These are phyloP conservation scores for Homalodisca vitripennis DNA, from an alignment of 1,140 invertebrate genomes.

Conservation along the genomic window DNA sequence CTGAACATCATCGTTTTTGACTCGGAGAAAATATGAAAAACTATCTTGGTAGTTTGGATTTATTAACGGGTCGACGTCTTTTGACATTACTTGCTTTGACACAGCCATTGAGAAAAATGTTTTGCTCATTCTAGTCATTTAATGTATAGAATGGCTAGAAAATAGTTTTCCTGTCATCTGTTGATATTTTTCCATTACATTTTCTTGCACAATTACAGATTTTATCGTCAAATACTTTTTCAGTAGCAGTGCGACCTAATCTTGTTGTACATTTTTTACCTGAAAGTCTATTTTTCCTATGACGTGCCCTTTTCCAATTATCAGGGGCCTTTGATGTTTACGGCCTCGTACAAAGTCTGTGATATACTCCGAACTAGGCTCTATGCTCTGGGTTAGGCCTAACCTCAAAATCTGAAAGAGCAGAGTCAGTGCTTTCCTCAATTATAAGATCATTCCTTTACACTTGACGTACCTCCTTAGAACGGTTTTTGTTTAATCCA, in stretches of 20 bases:
- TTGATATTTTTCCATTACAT: neutral
- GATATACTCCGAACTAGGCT: too few species aligned
- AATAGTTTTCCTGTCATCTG: neutral
- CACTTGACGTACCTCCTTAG: neutral
- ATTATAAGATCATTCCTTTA: neutral
- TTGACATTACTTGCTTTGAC: neutral
- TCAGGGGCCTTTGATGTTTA: neutral
- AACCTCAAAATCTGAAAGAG: neutral
- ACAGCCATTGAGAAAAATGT: constrained; percentile 3
- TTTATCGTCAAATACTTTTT: neutral
- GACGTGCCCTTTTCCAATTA: neutral
- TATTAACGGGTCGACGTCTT: neutral
- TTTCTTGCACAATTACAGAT: neutral
- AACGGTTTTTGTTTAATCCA: too few species aligned
- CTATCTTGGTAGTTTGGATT: neutral
- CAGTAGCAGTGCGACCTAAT: neutral
- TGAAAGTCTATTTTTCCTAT: neutral
- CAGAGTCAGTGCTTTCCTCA: neutral
- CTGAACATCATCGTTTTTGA: constrained; percentile 14
- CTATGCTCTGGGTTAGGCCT: too few species aligned
- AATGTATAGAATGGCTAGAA: neutral
- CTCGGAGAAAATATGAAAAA: constrained; percentile 9
- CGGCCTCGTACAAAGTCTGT: neutral
- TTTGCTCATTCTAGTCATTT: neutral
- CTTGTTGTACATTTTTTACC: neutral